Conservation (phyloP, 2,888 invertebrate species). For the Eupithecia centaureata region DNA sequence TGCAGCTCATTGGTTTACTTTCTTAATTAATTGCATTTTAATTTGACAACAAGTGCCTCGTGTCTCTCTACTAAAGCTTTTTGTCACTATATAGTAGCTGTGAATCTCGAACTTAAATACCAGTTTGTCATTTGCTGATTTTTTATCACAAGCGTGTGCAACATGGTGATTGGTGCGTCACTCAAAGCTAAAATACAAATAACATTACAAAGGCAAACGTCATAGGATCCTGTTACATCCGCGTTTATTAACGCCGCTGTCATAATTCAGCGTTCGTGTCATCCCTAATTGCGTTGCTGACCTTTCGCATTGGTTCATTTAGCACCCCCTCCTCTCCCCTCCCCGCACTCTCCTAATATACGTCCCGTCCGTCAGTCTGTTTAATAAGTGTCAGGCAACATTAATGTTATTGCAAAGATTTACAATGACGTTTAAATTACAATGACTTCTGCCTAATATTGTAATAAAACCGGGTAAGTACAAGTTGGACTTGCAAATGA, state of each 20-base stretch:
- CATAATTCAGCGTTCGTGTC: conserved; percentile 5
- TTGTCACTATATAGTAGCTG: too few relatives aligned
- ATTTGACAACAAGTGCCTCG: too few relatives aligned
- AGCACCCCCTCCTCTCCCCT: background rate
- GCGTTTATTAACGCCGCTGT: background rate
- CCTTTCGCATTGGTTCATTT: background rate
- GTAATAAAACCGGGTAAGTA: too few relatives aligned
- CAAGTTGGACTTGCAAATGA: too few relatives aligned
- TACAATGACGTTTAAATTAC: background rate
- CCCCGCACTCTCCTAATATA: background rate
- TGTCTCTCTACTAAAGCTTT: too few relatives aligned
- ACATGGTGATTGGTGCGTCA: background rate
- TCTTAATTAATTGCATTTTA: too few relatives aligned
- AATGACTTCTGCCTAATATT: background rate
- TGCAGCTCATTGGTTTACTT: too few relatives aligned
- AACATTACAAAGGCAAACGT: background rate
- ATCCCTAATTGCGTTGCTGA: conserved; percentile 2
- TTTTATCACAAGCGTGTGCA: too few relatives aligned
- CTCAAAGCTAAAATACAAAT: too few relatives aligned
- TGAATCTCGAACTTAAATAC: too few relatives aligned
- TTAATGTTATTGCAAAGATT: background rate
- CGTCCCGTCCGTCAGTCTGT: conserved; percentile 6
- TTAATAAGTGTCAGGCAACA: conserved; percentile 1
- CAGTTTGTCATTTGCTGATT: too few relatives aligned
- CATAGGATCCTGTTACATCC: background rate